Evolutionary conservation across 2,888 invertebrate genomes (phyloP), one percentile per base, ranked within the genome.

Genomic region (Dynastes tityus): DNA sequence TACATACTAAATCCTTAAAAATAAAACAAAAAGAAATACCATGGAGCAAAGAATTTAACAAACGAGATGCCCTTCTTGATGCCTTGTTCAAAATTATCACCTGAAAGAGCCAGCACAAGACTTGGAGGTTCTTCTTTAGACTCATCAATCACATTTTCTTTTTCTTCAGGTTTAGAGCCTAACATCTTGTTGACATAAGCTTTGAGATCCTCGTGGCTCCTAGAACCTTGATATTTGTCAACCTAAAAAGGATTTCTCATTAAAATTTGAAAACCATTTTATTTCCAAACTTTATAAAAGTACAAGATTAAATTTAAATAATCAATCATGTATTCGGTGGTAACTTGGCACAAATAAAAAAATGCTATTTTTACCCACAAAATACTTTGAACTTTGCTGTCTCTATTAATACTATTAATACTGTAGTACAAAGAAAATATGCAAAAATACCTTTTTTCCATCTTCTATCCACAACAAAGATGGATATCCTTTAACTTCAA

Each of bases 1-100:
- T 16, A 37, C 40, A 45, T 27, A 63, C n/a, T 22, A 37, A 27
- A 63, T 45, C 22, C 5, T 22, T 29, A n/a, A 49, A 16, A 9
- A 13, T 45, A 13, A 45, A 45, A 45, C 11, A 45, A 45, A 45
- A 45, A 37, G 6, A 81, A 86, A 88, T 89, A 93, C 97, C 97
- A 97, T 1, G 97, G 96, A 2, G 96, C 96, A 89, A 94, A 97
- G 87, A 95, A 97, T 88, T 97, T 96, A 40, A 97, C 92, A 85
- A 97, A 96, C 0, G 94, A 93, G 45, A 95, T 88, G 75, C 95
- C 95, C 32, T 91, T 92, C 81, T 94, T 91, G 55, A 95, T 90
- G 76, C 92, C 92, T 49, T 93, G 90, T 58, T 93, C 91, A 85
- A 97, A 97, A 77, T 92, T 94, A 70, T 94, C 93, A 40, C 92